Evolutionary conservation across 2,888 invertebrate species (phyloP), one percentile per base, ranked within the genome.

Genomic region (Mythimna lalbum): DNA sequence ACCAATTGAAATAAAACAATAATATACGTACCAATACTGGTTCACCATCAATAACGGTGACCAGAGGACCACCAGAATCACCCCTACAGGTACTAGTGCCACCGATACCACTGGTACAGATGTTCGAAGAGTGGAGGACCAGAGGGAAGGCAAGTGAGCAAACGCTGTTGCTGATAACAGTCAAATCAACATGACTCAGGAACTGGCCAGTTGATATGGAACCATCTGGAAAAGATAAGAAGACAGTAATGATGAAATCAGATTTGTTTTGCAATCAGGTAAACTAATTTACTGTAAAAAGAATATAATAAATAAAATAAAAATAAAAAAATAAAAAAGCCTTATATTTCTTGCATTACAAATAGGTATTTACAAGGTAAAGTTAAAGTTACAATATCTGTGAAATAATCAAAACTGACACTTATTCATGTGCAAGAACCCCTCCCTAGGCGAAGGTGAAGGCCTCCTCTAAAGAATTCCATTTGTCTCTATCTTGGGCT

Each of bases 41-140:
- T 4, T 76, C 69, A 70, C 81, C 74, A 27, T 80, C 33, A 17
- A 86, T 84, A 5, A 31, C 33, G 43, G 86, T 69, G 10, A 84
- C 78, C 10, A 94, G 86, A 12, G 94, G 94, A 2, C 94, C 93
- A 19, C 94, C 93, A 27, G 94, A 94, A 76, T 94, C 94, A 4
- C 94, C 93, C 0, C 79, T 63, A 82, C 94, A 94, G 2, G 87
- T 88, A 57, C 89, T 79, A 9, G 61, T 43, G 3, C 89, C 87
- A 4, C 88, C 89, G 10, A 84, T 5, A 0, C 91, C 90, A 53
- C 91, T 92, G 67, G 90, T 90, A 82, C 91, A 94, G 69, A 93
- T 86, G 84, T 93, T 91, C 53, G 86, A 84, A 31, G 63, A 1
- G 12, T 88, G 90, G 5, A 93, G 14, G 55, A 87, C 47, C 7